phyloP scores from a whole-genome alignment of 1,140 invertebrate genomes.

The Drosophila parvula region DNA sequence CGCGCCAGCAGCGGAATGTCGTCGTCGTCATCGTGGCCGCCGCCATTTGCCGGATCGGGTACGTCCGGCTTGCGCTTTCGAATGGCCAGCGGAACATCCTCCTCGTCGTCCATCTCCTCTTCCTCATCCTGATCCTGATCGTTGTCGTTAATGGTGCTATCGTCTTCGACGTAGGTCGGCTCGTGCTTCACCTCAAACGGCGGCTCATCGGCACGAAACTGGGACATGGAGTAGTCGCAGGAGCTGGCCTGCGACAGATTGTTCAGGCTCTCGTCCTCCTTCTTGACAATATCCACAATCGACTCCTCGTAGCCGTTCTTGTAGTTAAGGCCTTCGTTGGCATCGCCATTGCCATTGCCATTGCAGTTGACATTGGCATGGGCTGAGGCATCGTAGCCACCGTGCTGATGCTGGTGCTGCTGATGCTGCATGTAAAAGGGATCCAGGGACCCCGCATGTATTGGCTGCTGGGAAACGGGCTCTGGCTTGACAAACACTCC shows the following conservation, averaged over 20 bases:
- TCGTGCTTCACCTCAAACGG: constrained; percentile 76
- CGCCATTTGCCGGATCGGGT: constrained; percentile 25
- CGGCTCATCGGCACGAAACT: constrained; percentile 86
- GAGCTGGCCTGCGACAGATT: constrained; percentile 86
- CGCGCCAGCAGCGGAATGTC: constrained; percentile 88
- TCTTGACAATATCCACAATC: constrained; percentile 59
- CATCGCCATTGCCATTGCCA: constrained; percentile 33
- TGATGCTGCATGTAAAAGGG: constrained; percentile 44
- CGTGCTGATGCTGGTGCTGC: constrained; percentile 7
- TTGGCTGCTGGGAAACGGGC: constrained; percentile 83
- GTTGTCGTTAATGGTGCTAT: constrained; percentile 76
- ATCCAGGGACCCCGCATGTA: constrained; percentile 36
- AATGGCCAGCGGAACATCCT: constrained; percentile 91
- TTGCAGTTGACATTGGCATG: constrained; percentile 22
- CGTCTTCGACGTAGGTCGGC: constrained; percentile 61
- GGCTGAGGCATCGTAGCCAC: not conserved
- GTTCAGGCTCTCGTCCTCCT: constrained; percentile 76
- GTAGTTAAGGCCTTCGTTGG: constrained; percentile 70
- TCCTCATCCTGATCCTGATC: constrained; percentile 88
- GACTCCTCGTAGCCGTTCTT: constrained; percentile 78
- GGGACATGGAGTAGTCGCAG: constrained; percentile 88
- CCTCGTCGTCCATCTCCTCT: constrained; percentile 88
- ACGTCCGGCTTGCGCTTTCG: constrained; percentile 69
- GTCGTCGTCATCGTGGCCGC: constrained; percentile 84
- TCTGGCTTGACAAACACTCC: constrained; percentile 82